Conservation (phyloP, 2,888 invertebrate species). For the Agapetus fuscipes region DNA sequence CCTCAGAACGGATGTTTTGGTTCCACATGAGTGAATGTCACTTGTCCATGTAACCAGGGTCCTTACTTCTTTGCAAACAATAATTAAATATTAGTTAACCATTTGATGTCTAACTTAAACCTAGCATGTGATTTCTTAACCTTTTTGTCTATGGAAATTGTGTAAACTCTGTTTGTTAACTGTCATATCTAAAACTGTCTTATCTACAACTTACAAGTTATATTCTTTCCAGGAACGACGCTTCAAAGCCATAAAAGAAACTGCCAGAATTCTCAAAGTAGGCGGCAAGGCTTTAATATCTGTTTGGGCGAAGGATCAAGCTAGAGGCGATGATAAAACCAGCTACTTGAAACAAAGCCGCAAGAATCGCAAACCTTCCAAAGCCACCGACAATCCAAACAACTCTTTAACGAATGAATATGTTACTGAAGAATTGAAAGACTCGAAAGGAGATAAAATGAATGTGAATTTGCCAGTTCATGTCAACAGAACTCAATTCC, state of each 20-base stretch:
- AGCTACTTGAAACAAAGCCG: constrained; percentile 59
- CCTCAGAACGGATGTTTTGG: too few species aligned
- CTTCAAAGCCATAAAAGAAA: constrained; percentile 61
- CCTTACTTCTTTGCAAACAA: too few species aligned
- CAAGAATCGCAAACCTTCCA: constrained; percentile 34
- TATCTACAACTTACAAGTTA: too few species aligned
- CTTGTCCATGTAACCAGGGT: too few species aligned
- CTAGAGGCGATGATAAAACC: constrained; percentile 52
- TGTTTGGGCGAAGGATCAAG: constrained; percentile 94
- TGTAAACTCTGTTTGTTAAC: too few species aligned
- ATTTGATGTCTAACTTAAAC: too few species aligned
- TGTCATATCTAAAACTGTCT: too few species aligned
- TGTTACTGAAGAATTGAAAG: constrained; percentile 23
- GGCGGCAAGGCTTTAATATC: constrained; percentile 79
- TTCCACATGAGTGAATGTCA: too few species aligned
- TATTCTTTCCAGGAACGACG: constrained; percentile 54
- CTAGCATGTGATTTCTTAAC: too few species aligned
- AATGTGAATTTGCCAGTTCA: constrained; percentile 63
- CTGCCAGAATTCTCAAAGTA: constrained; percentile 59
- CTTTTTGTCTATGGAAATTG: too few species aligned
- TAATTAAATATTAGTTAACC: too few species aligned
- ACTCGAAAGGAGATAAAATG: constrained; percentile 9
- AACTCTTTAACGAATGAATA: constrained; percentile 25
- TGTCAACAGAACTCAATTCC: constrained; percentile 82
- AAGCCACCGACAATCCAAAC: constrained; percentile 23